These are phyloP conservation scores for Emydocephalus ijimae DNA, from an alignment of 2,113 vertebrate genomes.

Conservation along the genomic window DNA sequence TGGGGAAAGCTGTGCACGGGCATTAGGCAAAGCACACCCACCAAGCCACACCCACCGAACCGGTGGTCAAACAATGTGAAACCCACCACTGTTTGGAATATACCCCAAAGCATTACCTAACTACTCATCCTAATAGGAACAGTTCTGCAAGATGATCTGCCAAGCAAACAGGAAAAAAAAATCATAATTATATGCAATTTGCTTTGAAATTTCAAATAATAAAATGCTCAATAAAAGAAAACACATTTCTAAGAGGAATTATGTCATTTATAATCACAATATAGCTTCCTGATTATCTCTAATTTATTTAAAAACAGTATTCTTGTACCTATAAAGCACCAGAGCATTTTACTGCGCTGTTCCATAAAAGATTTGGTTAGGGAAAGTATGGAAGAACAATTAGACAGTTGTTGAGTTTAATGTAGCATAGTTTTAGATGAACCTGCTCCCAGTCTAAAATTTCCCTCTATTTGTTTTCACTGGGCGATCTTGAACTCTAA, in stretches of 20 bases:
- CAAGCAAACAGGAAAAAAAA: slow-evolving; percentile 4
- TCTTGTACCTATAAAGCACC: background rate
- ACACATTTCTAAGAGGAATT: slow-evolving; percentile 24
- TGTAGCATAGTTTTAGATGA: background rate
- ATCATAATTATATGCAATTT: slow-evolving; percentile 22
- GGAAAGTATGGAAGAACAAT: background rate
- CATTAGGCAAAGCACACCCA: too few species aligned
- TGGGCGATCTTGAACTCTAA: background rate
- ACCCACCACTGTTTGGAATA: too few species aligned
- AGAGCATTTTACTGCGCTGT: slow-evolving; percentile 14
- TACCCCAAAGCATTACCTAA: background rate
- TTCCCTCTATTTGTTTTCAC: background rate
- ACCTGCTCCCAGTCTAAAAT: background rate
- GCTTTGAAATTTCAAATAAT: slow-evolving; percentile 22
- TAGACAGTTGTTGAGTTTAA: background rate
- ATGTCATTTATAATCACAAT: slow-evolving; percentile 26
- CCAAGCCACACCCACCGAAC: too few species aligned
- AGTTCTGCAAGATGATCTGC: background rate
- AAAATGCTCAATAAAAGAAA: background rate
- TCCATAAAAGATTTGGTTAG: slow-evolving; percentile 6
- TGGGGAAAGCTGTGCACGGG: too few species aligned
- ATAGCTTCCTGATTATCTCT: background rate
- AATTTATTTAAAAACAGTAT: slow-evolving; percentile 25
- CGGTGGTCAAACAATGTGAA: too few species aligned
- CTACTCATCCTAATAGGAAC: background rate